Evolutionary conservation across 1,140 invertebrate species (phyloP).

Genomic region (Drosophila gunungcola): DNA sequence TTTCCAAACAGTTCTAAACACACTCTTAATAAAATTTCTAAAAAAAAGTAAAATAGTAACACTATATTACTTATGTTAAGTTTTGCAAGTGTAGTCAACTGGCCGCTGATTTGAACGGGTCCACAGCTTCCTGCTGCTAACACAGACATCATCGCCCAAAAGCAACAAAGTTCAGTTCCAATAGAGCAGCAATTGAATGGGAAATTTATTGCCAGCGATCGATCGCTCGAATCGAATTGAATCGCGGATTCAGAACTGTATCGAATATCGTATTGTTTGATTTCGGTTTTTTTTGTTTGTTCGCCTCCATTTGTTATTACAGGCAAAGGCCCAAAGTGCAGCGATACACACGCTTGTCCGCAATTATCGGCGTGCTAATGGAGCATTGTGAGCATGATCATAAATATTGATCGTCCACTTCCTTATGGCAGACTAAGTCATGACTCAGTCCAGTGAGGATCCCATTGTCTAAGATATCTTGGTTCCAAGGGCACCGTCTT

Average conservation of each 20-base stretch:
- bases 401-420: conserved; percentile 62
- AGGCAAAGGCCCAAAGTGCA: conserved; percentile 48
- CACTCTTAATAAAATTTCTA: too few relatives aligned
- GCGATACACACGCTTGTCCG: conserved; percentile 37
- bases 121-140: conserved; percentile 77
- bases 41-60: too few relatives aligned
- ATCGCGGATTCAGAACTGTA: conserved; percentile 44
- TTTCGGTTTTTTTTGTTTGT: conserved; percentile 34
- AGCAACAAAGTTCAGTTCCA: conserved; percentile 51
- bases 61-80: background rate
- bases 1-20: too few relatives aligned
- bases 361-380: conserved; percentile 65
- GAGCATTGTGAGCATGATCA: conserved; percentile 65
- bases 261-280: conserved; percentile 57
- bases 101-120: conserved; percentile 32
- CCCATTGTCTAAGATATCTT: conserved; percentile 24
- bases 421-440: conserved; percentile 46
- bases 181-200: conserved; percentile 68
- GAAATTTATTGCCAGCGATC: conserved; percentile 72
- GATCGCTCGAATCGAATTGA: conserved; percentile 36
- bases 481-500: conserved; percentile 5
- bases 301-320: conserved; percentile 26
- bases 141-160: conserved; percentile 73
- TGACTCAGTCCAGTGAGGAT: conserved; percentile 45
- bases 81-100: conserved; percentile 36